These are phyloP conservation scores for Clarias macrocephalus DNA, from an alignment of 2,113 vertebrate species.

Conservation along the genomic window DNA sequence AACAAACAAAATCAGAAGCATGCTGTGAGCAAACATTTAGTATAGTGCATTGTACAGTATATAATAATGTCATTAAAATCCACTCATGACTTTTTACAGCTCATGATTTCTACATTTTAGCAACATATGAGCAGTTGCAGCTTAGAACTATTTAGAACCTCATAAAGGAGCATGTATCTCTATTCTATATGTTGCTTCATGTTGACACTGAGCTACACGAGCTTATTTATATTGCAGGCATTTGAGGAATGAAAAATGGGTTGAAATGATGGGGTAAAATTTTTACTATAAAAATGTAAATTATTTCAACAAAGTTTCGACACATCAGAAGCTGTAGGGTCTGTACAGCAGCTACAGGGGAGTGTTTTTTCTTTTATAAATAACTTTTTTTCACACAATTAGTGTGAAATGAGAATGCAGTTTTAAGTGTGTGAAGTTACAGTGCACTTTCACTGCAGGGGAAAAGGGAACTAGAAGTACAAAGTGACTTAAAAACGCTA, in stretches of 20 bases:
- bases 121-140: too few species aligned
- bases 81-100: too few species aligned
- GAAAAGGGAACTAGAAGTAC: background rate
- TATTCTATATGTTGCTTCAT: too few species aligned
- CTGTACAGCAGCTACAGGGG: background rate
- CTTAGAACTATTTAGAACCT: too few species aligned
- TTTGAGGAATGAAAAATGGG: background rate
- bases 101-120: too few species aligned
- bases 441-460: background rate
- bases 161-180: background rate
- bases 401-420: background rate
- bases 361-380: background rate
- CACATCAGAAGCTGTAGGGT: background rate
- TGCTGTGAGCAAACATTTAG: too few species aligned
- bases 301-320: background rate
- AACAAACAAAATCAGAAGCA: too few species aligned
- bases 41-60: too few species aligned
- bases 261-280: too few species aligned
- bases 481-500: background rate
- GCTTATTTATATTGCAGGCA: background rate
- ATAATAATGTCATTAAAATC: too few species aligned
- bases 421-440: background rate
- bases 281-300: too few species aligned
- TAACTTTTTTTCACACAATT: background rate
- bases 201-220: too few species aligned